Evolutionary conservation across 2,888 invertebrate species (phyloP).

Genomic region (Atrina japonica): DNA sequence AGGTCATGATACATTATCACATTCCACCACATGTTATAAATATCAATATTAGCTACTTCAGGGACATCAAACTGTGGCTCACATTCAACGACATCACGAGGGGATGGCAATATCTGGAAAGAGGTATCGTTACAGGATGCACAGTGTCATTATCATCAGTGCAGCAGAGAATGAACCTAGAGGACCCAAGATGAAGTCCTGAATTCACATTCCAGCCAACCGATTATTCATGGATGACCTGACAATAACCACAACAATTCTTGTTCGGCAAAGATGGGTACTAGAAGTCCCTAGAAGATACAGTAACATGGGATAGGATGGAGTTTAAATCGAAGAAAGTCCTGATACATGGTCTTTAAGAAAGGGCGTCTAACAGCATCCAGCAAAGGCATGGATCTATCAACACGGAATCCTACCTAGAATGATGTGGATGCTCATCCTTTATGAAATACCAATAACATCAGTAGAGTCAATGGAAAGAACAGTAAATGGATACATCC

Average conservation of each 20-base stretch:
- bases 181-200: conserved; percentile 19
- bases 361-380: no score
- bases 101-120: conserved; percentile 23
- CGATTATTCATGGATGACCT: conserved; percentile 2
- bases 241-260: conserved; percentile 1
- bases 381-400: no score
- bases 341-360: background rate
- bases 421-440: no score
- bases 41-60: background rate
- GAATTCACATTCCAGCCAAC: background rate
- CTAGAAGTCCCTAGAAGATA: background rate
- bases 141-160: conserved; percentile 34
- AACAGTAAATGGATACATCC: no score
- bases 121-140: conserved; percentile 40
- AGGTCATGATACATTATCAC: conserved; percentile 33
- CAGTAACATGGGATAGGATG: background rate
- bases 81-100: background rate
- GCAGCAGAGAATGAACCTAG: conserved; percentile 20
- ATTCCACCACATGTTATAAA: background rate
- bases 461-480: no score
- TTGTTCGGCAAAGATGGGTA: no score
- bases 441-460: no score
- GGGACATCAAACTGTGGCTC: background rate
- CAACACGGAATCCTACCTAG: no score
- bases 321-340: background rate